Evolutionary conservation across 1,140 invertebrate species (phyloP), one percentile per base, ranked within the genome.

Genomic region (Camponotus pennsylvanicus): DNA sequence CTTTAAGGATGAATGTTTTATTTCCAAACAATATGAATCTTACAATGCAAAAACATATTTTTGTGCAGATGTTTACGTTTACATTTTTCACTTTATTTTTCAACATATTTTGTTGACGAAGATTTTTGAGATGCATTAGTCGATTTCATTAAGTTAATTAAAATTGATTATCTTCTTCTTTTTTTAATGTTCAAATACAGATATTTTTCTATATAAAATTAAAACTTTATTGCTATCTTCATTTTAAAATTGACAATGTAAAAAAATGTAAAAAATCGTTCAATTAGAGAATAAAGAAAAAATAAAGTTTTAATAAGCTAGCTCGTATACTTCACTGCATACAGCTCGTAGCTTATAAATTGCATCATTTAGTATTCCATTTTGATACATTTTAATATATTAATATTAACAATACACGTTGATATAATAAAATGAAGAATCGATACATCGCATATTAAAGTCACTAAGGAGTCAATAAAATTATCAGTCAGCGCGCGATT

Each of bases 381-480:
- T 4, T 42, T 42, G 15, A 32, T 40, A 77, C 15, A 71, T 18
- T 79, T 52, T 18, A 79, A 8, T 69, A 32, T 2, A 8, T 1
- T 66, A 40, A 37, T 21, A 37, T 80, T 52, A 67, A 32, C 32
- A n/a, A 40, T 40, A 3, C 37, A 55, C 1, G 15, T n/a, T 13
- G n/a, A 2, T 18, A 3, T 11, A 13, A 73, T 7, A 73, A 27
- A 73, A 83, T 15, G 15, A 18, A 78, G 9, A 52, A 32, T 63
- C 9, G 52, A 85, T 78, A 64, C n/a, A 64, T 8, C 1, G 57
- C 15, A 1, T 61, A 59, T 82, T 32, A 1, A 73, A 13, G 4
- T 71, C 55, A 13, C 52, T 78, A 85, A 78, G 32, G 59, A 89
- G 73, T 55, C 70, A 67, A 57, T 63, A 57, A 85, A 78, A 83